Base-by-base conservation (phyloP, 2,888 invertebrate species). In the Parnassius mnemosyne region DNA sequence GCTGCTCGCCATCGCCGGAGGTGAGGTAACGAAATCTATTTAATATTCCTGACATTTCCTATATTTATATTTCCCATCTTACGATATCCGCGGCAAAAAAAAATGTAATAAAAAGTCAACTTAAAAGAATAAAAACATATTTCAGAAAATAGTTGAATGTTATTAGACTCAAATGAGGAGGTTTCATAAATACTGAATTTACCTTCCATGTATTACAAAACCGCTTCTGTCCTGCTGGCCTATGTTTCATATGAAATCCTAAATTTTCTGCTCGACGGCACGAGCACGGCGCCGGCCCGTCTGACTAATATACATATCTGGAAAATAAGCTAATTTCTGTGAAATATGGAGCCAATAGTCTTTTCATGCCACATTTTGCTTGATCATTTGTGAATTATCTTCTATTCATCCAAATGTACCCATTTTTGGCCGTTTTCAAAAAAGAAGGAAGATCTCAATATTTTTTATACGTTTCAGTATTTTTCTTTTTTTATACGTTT, bases 281-380 rank as follows among this genome's bases (percentile, higher is more conserved):
- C 75, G 71, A 66, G 79, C 66, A 57, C 71, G 84, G 77, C 84
- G 83, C 83, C 87, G 68, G 70, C 67, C 73, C 66, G 87, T 83
- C 87, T 85, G 69, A 53, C 77, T 79, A 79, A 75, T 74, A 71
- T 74, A 72, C 74, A 73, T 74, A 72, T 73, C 72, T 73, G 70
- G 71, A 69, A 73, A 87, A 83, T 83, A 85, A 83, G 81, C 81
- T 84, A 82, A 85, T 85, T 80, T 79, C 73, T 75, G 69, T 80
- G 78, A 84, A 81, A 81, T 84, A 84, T 81, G 69, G 70, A 71
- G 74, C 68, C 75, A 68, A 75, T 78, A 75, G 77, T 71, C 70
- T 72, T 65, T 65, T 65, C 69, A 73, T 68, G 68, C 69, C 72
- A 72, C 69, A 71, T 75, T 74, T 70, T 71, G 68, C 69, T 70